Evolutionary conservation across 2,888 invertebrate genomes (phyloP), one percentile per base, ranked within the genome.

Genomic region (Drosophila gaucha): DNA sequence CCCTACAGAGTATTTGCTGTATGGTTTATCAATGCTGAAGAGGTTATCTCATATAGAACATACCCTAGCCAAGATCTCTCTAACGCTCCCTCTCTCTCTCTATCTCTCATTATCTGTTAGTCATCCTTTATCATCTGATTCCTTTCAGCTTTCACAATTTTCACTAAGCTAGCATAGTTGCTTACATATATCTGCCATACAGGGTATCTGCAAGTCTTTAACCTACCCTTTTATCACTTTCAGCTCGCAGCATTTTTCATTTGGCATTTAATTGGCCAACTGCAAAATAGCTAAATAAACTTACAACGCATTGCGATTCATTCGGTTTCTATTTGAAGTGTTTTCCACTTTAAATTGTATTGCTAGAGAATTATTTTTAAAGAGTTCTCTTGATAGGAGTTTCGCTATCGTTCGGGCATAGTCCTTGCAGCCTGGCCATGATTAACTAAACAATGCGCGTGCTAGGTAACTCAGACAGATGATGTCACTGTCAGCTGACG

Each of bases 381-480:
- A 22, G 18, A 24, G 46, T 39, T 24, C 14, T 41, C 20, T 24
- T 24, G 24, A 18, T 8, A 5, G 46, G 9, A 31, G 20, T 30
- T 30, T 30, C 20, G 16, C 28, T 28, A 14, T 16, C 3, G 36
- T 31, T 43, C 30, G 3, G 35, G 35, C 18, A 43, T 67, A 47
- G 66, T 65, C 33, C 14, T 14, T 28, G 51, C 35, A 31, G 28
- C 38, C 22, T 41, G 43, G 26, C 20, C 38, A 60, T 54, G 54
- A 54, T 54, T 68, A 68, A 50, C 70, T 30, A 50, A 62, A 50
- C 44, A 69, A 67, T 26, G 41, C 44, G 31, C 31, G 33, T 20
- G 33, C 20, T 36, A 46, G 43, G 28, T 30, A 14, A 43, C 20
- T 26, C 6, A 1, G 8, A 6, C 43, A 49, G 26, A 28, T 36